phyloP scores from a whole-genome alignment of 2,797 vertebrate species.

The Valencia hispanica region DNA sequence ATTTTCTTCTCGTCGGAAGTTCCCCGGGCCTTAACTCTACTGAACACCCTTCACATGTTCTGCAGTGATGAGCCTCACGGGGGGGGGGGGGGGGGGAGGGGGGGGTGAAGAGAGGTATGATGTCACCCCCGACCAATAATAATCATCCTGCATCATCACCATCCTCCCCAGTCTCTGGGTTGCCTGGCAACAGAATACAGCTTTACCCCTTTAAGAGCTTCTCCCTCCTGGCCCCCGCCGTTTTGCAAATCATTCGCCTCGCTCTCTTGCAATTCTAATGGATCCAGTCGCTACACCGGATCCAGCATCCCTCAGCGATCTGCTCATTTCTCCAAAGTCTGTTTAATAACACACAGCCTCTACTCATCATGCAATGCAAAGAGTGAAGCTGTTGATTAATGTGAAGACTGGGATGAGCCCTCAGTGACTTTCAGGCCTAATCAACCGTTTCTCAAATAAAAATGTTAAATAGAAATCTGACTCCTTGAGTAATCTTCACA shows the following conservation, averaged over 20 bases:
- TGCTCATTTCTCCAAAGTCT: conserved; percentile 10
- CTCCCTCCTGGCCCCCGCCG: conserved; percentile 45
- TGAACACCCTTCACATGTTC: conserved; percentile 76
- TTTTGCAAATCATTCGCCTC: conserved; percentile 74
- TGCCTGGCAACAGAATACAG: conserved; percentile 81
- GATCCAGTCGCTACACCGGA: conserved; percentile 67
- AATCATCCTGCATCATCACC: conserved; percentile 79
- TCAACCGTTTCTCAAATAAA: neutral
- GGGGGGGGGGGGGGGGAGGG: too few relatives aligned
- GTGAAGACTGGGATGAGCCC: neutral
- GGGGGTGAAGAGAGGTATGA: conserved; percentile 70
- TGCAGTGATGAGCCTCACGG: conserved; percentile 75
- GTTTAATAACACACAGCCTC: conserved; percentile 5
- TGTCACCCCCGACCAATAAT: conserved; percentile 85
- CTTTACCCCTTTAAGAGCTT: conserved; percentile 67
- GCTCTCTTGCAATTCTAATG: conserved; percentile 67
- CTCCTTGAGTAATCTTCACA: conserved; percentile 11
- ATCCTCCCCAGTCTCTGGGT: conserved; percentile 74
- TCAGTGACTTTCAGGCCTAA: neutral
- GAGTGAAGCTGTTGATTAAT: conserved; percentile 4
- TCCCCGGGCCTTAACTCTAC: conserved; percentile 64
- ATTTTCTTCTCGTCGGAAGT: conserved; percentile 58
- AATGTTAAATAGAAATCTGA: conserved; percentile 16
- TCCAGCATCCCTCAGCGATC: conserved; percentile 46
- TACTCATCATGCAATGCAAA: neutral